Conservation (phyloP, 2,888 invertebrate genomes). For the Diadegma fenestrale region DNA sequence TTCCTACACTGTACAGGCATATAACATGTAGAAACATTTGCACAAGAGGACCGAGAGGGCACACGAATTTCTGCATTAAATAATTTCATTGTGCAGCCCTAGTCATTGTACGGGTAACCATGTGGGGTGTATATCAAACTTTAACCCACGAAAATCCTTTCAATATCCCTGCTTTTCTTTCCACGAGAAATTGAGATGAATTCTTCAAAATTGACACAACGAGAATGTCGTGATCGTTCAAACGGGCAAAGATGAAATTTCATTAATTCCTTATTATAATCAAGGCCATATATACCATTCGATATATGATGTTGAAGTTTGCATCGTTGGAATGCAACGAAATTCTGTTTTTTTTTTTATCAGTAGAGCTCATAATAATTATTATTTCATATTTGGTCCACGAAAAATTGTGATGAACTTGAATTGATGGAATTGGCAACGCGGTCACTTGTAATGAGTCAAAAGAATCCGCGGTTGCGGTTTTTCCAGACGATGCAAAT, state of each 20-base stretch:
- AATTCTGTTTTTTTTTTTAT: no score
- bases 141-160: conserved; percentile 32
- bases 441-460: not conserved
- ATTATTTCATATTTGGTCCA: no score
- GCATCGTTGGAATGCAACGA: no score
- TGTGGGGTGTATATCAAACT: conserved; percentile 14
- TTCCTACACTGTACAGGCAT: not conserved
- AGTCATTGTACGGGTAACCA: conserved; percentile 51
- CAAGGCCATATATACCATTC: not conserved
- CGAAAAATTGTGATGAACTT: no score
- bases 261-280: not conserved
- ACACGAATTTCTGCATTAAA: conserved; percentile 42
- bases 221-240: not conserved
- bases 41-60: conserved; percentile 24
- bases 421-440: not conserved
- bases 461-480: not conserved
- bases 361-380: no score
- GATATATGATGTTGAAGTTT: no score
- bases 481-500: not conserved
- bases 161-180: conserved; percentile 24
- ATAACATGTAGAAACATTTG: conserved; percentile 10
- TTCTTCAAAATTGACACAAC: conserved; percentile 22
- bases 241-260: not conserved
- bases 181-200: conserved; percentile 35
- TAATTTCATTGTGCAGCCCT: conserved; percentile 73